These are phyloP conservation scores for Rosalia funebris DNA, from an alignment of 2,888 invertebrate species.

Conservation along the genomic window DNA sequence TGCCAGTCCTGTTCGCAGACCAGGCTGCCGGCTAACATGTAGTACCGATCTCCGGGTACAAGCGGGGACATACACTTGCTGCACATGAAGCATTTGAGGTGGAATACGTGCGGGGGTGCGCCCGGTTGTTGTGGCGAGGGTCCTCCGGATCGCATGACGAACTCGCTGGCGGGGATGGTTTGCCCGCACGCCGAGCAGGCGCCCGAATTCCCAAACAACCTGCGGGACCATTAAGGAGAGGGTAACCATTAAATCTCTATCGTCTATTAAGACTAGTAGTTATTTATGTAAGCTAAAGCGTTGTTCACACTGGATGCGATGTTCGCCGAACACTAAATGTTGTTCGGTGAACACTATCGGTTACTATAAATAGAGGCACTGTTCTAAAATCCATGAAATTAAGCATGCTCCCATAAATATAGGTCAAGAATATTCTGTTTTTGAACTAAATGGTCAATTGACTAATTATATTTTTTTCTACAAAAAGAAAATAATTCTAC, in stretches of 20 bases:
- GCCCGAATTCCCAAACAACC: slow-evolving; percentile 91
- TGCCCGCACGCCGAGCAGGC: slow-evolving; percentile 93
- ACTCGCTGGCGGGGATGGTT: slow-evolving; percentile 91
- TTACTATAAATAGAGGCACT: no score
- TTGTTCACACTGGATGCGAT: not conserved
- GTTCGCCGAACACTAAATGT: not conserved
- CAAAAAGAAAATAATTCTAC: no score
- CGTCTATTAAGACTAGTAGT: slow-evolving; percentile 29
- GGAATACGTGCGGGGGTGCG: slow-evolving; percentile 82
- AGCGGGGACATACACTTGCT: slow-evolving; percentile 91
- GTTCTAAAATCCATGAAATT: not conserved
- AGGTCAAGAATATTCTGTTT: not conserved
- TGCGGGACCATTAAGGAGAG: slow-evolving; percentile 66
- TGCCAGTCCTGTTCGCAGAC: slow-evolving; percentile 97
- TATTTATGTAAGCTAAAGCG: not conserved
- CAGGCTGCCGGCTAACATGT: slow-evolving; percentile 88
- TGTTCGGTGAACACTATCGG: not conserved
- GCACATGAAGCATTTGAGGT: slow-evolving; percentile 95
- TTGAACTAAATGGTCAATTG: no score
- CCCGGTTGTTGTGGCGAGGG: slow-evolving; percentile 67
- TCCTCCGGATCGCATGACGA: slow-evolving; percentile 87
- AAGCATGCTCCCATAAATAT: not conserved
- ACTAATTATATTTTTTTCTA: no score
- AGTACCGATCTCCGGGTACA: slow-evolving; percentile 88
- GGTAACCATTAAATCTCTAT: slow-evolving; percentile 56